Conservation (phyloP, 2,888 invertebrate species). For the Cataglyphis altisquamis region DNA sequence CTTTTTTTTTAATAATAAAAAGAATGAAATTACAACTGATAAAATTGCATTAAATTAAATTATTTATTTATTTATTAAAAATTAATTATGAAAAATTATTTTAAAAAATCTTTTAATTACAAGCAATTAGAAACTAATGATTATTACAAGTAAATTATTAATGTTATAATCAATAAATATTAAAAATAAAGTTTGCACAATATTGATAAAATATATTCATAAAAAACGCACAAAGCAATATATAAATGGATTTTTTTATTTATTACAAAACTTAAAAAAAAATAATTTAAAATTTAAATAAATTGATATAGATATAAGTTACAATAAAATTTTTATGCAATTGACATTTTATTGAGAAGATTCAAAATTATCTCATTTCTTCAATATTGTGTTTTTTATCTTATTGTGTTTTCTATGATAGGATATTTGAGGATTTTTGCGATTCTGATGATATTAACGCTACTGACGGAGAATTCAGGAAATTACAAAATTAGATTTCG, state of each 20-base stretch:
- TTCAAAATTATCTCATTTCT: background rate
- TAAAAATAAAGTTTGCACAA: background rate
- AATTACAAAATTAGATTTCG: constrained; percentile 26
- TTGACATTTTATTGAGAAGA: background rate
- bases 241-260: background rate
- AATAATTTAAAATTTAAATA: background rate
- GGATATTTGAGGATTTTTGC: background rate
- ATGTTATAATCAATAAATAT: background rate
- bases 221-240: background rate
- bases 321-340: background rate
- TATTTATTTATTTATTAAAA: background rate
- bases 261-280: background rate
- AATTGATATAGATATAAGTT: background rate
- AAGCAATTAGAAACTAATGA: background rate
- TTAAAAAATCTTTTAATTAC: background rate
- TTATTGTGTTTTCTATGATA: background rate
- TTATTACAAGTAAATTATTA: background rate
- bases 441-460: constrained; percentile 1
- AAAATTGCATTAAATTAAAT: constrained; percentile 10
- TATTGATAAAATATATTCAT: background rate
- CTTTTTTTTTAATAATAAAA: background rate
- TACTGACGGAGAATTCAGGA: background rate
- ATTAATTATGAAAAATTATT: background rate
- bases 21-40: background rate
- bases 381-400: background rate